Conservation (phyloP, 2,888 invertebrate genomes). For the Spodoptera picta region DNA sequence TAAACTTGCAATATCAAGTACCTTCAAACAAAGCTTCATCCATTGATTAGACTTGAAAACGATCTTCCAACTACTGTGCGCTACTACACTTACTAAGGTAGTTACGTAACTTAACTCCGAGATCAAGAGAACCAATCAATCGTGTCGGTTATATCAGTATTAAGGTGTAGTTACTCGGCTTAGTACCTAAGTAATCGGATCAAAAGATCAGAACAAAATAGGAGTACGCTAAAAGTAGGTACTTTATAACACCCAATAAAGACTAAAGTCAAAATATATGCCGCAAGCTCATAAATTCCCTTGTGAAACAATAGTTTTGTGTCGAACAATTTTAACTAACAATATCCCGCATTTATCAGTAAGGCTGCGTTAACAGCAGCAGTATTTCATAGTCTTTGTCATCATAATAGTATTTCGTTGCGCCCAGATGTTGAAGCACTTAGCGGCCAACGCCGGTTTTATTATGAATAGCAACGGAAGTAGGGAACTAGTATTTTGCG, state of each 20-base stretch:
- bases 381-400: conserved; percentile 74
- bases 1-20: no score
- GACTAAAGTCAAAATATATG: no score
- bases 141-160: no score
- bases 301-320: conserved; percentile 31
- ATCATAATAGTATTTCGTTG: conserved; percentile 81
- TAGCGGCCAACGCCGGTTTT: conserved; percentile 85
- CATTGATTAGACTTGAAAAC: no score
- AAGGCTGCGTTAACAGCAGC: conserved; percentile 49
- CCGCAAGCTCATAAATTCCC: conserved; percentile 8
- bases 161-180: no score
- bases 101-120: background rate
- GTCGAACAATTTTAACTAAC: conserved; percentile 51
- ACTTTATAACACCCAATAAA: no score
- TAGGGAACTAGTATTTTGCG: conserved; percentile 88
- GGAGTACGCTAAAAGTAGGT: no score
- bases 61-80: no score
- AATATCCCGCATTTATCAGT: conserved; percentile 46
- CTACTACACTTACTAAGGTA: background rate
- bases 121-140: no score
- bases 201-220: no score
- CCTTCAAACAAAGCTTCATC: no score
- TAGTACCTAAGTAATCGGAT: no score
- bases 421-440: conserved; percentile 86
- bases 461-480: conserved; percentile 88